Conservation (phyloP, 2,797 vertebrate species). For the Myripristis jacobus region DNA sequence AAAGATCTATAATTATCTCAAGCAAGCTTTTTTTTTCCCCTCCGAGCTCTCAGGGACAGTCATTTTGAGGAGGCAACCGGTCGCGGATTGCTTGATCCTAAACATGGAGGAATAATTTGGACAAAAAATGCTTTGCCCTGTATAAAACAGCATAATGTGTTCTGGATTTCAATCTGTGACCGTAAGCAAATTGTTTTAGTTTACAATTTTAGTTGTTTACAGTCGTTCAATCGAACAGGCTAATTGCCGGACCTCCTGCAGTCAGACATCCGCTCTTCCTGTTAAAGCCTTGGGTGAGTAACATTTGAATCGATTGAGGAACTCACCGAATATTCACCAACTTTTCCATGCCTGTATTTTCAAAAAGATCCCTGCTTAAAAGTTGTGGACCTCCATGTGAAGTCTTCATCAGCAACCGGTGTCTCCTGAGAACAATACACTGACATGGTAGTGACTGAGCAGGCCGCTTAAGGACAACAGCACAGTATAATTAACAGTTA, state of each 20-base stretch:
- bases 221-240: background rate
- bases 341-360: fast-evolving
- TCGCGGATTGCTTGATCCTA: background rate
- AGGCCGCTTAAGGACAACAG: too few relatives aligned
- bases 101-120: conserved; percentile 31
- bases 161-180: fast-evolving
- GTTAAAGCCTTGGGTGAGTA: conserved; percentile 65
- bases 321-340: background rate
- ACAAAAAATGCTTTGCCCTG: background rate
- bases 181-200: background rate
- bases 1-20: conserved; percentile 72
- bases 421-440: too few relatives aligned
- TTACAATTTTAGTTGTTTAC: background rate
- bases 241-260: conserved; percentile 23
- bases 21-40: background rate
- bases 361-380: fast-evolving
- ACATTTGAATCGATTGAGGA: fast-evolving
- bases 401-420: too few relatives aligned
- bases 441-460: too few relatives aligned
- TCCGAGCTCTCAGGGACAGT: conserved; percentile 11
- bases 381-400: background rate
- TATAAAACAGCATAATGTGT: background rate
- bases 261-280: conserved; percentile 22
- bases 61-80: conserved; percentile 20
- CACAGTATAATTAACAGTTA: too few relatives aligned